Evolutionary conservation across 92 coral and sea anemone species (phyloP).

Genomic region (Porites cylindrica): DNA sequence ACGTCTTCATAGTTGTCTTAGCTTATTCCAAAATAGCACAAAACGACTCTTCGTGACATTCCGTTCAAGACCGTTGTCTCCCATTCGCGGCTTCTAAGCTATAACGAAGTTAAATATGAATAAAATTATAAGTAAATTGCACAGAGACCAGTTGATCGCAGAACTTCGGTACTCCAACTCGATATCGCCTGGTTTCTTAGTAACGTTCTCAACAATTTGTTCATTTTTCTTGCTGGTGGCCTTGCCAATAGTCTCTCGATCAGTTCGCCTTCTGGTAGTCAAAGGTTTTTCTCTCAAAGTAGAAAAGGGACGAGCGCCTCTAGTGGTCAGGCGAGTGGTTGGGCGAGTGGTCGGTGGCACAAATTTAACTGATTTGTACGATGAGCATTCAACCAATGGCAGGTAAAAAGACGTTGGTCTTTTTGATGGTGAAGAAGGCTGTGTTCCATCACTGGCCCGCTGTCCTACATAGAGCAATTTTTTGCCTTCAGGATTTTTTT

Average conservation of each 20-base stretch:
- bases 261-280: constrained; percentile 53
- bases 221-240: constrained; percentile 10
- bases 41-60: neutral
- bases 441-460: constrained; percentile 59
- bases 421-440: constrained; percentile 55
- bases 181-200: neutral
- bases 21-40: neutral
- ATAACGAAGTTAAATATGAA: neutral
- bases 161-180: neutral
- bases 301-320: constrained; percentile 26
- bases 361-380: constrained; percentile 62
- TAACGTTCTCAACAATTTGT: neutral
- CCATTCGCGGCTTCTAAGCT: neutral
- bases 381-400: constrained; percentile 77
- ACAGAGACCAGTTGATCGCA: constrained; percentile 18
- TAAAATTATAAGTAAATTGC: neutral
- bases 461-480: constrained; percentile 80
- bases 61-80: neutral
- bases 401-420: constrained; percentile 85
- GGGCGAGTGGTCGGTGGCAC: constrained; percentile 83
- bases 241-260: constrained; percentile 18
- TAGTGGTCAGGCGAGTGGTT: constrained; percentile 69
- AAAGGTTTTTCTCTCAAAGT: constrained; percentile 63
- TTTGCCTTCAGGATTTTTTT: constrained; percentile 42
- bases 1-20: neutral